Evolutionary conservation across 2,797 vertebrate species (phyloP), one percentile per base, ranked within the genome.

Genomic region (Siniperca scherzeri): DNA sequence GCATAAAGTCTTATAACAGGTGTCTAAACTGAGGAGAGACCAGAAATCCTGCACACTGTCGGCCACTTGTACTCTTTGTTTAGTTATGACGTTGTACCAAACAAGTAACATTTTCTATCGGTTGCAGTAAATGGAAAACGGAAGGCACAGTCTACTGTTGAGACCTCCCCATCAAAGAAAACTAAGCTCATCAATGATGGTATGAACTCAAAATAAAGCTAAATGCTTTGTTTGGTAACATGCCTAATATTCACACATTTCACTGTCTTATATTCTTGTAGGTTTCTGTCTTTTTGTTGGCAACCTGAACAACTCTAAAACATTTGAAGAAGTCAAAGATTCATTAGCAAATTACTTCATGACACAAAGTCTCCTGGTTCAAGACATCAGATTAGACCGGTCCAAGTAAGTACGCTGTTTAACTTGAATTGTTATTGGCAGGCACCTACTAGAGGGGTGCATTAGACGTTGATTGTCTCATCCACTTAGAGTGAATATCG

Each of bases 231-330:
- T 44, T 21, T 56, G 62, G 11, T 57, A n/a, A 13, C 1, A 4
- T 13, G 0, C 7, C 3, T 4, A 0, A 0, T 60, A 16, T 48
- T 70, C 40, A 59, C 56, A 59, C 1, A 3, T 80, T 14, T 87
- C 7, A 7, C 16, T 40, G 3, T 65, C 30, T 61, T 27, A 1
- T 81, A 53, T 5, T 64, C 46, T 90, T 91, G 57, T 72, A 93
- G 87, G 94, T 25, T 96, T 96, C 74, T 97, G 96, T 62, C 6
- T 99, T 22, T 98, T 93, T 66, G 70, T 98, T 84, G 97, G 97
- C 59, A 99, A 99, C 91, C 86, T 99, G 90, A 96, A 94, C 84
- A 19, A 68, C 5, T 90, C 85, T 7, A 98, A 97, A 88, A 93
- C 94, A 3, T 96, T 73, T 2, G 94, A 97, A 0, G 97, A 99